These are phyloP conservation scores for Halichoeres trimaculatus DNA, from an alignment of 2,113 vertebrate genomes.

Conservation along the genomic window DNA sequence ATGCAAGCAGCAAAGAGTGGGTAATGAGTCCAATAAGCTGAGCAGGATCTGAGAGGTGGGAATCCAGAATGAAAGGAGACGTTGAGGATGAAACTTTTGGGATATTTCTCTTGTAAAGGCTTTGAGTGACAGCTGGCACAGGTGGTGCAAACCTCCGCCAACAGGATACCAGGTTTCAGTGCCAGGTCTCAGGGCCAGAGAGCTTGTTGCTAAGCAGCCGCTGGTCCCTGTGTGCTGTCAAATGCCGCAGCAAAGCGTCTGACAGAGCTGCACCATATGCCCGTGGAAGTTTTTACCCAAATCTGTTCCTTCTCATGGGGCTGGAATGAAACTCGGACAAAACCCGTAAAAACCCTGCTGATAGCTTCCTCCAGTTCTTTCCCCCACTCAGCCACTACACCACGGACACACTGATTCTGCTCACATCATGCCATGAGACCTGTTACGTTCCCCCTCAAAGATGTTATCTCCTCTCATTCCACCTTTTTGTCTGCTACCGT, in stretches of 20 bases:
- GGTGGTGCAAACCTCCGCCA: conserved; percentile 60
- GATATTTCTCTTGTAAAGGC: background rate
- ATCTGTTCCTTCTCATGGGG: conserved; percentile 22
- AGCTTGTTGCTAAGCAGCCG: conserved; percentile 93
- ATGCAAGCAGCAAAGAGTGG: background rate
- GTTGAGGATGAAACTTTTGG: background rate
- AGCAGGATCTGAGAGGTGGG: background rate
- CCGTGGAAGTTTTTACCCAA: conserved; percentile 34
- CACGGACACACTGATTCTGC: background rate
- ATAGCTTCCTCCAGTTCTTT: conserved; percentile 18
- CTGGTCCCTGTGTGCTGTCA: conserved; percentile 76
- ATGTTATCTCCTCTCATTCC: conserved; percentile 45
- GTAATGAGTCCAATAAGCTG: background rate
- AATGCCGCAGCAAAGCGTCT: conserved; percentile 44
- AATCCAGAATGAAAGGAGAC: background rate
- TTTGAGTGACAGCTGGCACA: conserved; percentile 70
- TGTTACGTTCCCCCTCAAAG: conserved; percentile 21
- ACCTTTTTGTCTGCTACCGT: conserved; percentile 43
- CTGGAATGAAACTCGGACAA: conserved; percentile 28
- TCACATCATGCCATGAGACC: conserved; percentile 16
- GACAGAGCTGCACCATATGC: conserved; percentile 57
- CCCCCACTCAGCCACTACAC: conserved; percentile 16
- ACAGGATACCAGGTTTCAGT: conserved; percentile 51
- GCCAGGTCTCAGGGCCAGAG: conserved; percentile 84
- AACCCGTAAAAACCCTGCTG: conserved; percentile 15